A percentile compares a stretch with the other conserved stretches of the same genome.
These are phyloP conservation scores for Caerostris darwini DNA, from an alignment of 1,140 invertebrate genomes.

Conservation along the genomic window DNA sequence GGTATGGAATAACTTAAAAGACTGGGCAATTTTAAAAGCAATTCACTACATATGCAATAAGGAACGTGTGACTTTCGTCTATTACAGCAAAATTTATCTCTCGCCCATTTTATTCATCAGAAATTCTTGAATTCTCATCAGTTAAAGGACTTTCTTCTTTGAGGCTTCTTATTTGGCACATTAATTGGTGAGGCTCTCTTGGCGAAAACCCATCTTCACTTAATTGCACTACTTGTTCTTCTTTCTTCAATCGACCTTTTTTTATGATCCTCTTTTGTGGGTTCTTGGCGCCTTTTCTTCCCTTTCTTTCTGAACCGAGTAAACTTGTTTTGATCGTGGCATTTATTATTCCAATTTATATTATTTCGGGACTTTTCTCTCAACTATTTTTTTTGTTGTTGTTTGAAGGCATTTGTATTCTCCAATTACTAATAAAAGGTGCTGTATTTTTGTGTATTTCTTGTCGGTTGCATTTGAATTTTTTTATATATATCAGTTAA, in stretches of 20 bases:
- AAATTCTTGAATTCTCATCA: not conserved
- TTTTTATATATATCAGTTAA: no score
- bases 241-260: constrained; percentile 10
- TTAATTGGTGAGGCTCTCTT: not conserved
- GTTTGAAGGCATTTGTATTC: no score
- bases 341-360: constrained; percentile 7
- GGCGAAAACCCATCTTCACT: constrained; percentile 15
- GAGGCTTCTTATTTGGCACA: not conserved
- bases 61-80: no score
- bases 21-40: no score
- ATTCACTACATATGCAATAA: no score
- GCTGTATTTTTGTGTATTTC: no score
- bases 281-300: not conserved
- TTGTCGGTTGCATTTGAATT: no score
- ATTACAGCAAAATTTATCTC: no score
- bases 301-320: not conserved
- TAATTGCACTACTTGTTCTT: not conserved
- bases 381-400: not conserved
- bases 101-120: no score
- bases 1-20: no score
- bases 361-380: not conserved
- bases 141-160: constrained; percentile 10
- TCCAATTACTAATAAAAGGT: no score
- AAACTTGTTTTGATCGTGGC: not conserved
- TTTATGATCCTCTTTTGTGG: not conserved